phyloP scores from a whole-genome alignment of 2,113 vertebrate species.

The Corydoras sp. region DNA sequence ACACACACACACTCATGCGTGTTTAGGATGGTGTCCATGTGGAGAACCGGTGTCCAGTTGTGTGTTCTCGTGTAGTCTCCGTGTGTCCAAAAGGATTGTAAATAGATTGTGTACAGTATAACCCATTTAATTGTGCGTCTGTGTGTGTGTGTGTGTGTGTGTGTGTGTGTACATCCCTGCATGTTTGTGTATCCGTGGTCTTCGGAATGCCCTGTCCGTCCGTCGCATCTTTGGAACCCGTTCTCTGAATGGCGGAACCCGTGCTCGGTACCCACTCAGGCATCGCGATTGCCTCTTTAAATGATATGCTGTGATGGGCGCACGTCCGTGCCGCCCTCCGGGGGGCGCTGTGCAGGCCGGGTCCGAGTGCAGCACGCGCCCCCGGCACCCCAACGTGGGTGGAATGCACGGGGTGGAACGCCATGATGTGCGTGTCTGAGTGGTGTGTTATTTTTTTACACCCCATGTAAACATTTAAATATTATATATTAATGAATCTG shows the following conservation, averaged over 20 bases:
- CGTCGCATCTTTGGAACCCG: not conserved
- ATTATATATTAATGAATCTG: not conserved
- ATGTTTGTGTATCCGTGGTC: constrained; percentile 16
- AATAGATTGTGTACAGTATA: constrained; percentile 40
- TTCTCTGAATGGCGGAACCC: no score
- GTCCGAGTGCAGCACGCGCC: no score
- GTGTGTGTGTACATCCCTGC: constrained; percentile 1
- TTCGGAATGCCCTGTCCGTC: constrained; percentile 15
- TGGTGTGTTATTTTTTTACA: no score
- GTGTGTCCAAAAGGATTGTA: constrained; percentile 39
- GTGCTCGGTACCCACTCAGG: constrained; percentile 34
- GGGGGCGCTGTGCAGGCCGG: constrained; percentile 26
- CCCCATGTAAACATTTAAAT: no score
- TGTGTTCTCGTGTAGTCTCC: constrained; percentile 8
- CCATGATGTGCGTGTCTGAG: no score
- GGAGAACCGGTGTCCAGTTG: not conserved
- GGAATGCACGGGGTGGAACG: no score
- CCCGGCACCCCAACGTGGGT: no score
- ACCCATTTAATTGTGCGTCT: constrained; percentile 14
- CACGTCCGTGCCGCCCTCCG: constrained; percentile 52
- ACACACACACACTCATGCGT: not conserved
- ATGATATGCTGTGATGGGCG: constrained; percentile 63
- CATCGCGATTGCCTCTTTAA: constrained; percentile 55
- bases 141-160: constrained; percentile 5
- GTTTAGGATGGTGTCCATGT: constrained; percentile 9